Conservation (phyloP, 1,140 invertebrate genomes). For the Anagrus nilaparvatae region DNA sequence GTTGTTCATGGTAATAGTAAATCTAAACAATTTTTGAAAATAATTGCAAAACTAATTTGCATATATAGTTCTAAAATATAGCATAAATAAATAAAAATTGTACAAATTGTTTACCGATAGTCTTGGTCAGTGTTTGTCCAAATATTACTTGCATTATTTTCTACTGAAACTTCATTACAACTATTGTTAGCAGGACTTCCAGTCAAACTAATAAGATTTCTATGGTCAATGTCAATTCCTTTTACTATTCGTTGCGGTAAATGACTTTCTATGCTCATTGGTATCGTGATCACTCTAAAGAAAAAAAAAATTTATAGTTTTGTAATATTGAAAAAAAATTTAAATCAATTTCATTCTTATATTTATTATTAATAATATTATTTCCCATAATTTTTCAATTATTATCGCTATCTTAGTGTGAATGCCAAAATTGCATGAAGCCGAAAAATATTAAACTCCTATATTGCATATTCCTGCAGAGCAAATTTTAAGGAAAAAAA, state of each 20-base stretch:
- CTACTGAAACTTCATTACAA: conserved; percentile 23
- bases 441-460: too few relatives aligned
- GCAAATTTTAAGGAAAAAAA: too few relatives aligned
- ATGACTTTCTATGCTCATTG: conserved; percentile 31
- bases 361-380: neutral
- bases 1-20: too few relatives aligned
- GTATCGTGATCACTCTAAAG: conserved; percentile 33
- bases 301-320: conserved; percentile 5
- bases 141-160: conserved; percentile 25
- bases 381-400: too few relatives aligned
- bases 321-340: conserved; percentile 1
- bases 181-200: conserved; percentile 51
- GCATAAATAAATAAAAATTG: conserved; percentile 10
- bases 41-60: too few relatives aligned
- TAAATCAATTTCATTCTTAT: neutral
- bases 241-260: conserved; percentile 36
- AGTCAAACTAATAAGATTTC: conserved; percentile 74
- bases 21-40: too few relatives aligned
- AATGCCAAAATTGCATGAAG: too few relatives aligned
- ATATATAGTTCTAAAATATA: conserved; percentile 8
- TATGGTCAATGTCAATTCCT: conserved; percentile 62
- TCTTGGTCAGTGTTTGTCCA: conserved; percentile 38
- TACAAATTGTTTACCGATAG: conserved; percentile 29
- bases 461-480: too few relatives aligned
- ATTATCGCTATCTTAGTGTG: too few relatives aligned